These are phyloP conservation scores for Leuciscus waleckii DNA, from an alignment of 2,797 vertebrate genomes.

Conservation along the genomic window DNA sequence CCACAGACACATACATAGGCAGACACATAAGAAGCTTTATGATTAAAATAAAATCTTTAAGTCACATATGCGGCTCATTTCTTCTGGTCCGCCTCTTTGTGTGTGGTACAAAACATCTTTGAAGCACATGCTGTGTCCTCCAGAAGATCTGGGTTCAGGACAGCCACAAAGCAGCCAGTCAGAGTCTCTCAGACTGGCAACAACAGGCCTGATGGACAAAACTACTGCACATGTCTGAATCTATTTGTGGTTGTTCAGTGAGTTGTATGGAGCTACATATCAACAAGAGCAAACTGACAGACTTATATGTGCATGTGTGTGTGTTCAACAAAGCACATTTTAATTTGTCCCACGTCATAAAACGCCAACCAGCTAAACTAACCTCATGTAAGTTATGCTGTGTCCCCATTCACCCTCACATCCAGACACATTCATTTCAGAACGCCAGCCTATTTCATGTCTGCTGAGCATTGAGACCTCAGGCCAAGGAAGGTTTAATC, in stretches of 20 bases:
- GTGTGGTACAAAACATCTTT: constrained; percentile 53
- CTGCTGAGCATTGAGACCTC: constrained; percentile 40
- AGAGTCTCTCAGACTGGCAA: constrained; percentile 25
- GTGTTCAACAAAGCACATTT: constrained; percentile 22
- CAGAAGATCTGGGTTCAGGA: constrained; percentile 32
- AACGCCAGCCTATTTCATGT: constrained; percentile 23
- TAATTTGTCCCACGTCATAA: background rate
- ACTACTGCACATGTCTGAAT: constrained; percentile 15
- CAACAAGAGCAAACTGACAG: constrained; percentile 37
- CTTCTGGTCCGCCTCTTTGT: constrained; percentile 34
- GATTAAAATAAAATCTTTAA: constrained; percentile 41
- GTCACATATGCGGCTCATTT: constrained; percentile 29
- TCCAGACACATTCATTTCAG: constrained; percentile 11
- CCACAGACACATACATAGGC: background rate
- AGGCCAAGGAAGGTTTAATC: constrained; percentile 24
- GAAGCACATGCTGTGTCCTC: constrained; percentile 54
- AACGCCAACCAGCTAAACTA: background rate
- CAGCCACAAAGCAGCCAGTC: constrained; percentile 42
- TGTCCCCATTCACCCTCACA: constrained; percentile 7
- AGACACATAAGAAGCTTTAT: constrained; percentile 29
- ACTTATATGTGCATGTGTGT: constrained; percentile 4
- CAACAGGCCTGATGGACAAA: constrained; percentile 27
- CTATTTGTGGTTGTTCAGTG: constrained; percentile 30
- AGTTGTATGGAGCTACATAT: constrained; percentile 24
- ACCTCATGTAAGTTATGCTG: background rate